Conservation (phyloP, 2,797 vertebrate species). For the Cyprinodon diabolis region DNA sequence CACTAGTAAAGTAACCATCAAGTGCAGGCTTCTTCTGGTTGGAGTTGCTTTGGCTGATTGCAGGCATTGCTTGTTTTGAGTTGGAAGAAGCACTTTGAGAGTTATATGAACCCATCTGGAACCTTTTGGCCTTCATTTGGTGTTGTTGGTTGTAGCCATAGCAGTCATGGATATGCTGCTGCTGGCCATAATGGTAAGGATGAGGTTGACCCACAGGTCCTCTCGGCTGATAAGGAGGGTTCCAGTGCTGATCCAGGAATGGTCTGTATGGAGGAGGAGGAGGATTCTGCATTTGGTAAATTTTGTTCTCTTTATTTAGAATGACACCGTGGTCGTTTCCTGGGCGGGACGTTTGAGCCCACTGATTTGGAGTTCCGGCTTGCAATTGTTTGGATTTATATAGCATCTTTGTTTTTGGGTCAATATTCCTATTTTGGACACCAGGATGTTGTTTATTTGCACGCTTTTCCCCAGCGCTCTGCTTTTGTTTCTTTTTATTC, state of each 20-base stretch:
- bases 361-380: not conserved
- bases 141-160: not conserved
- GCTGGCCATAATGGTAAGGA: not conserved
- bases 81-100: not conserved
- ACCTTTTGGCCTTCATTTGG: not conserved
- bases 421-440: rapidly evolving
- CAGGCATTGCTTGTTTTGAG: not conserved
- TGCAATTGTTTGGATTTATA: not conserved
- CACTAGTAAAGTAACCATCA: constrained; percentile 37
- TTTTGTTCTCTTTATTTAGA: constrained; percentile 64
- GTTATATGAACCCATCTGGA: not conserved
- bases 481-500: constrained; percentile 39
- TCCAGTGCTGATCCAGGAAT: constrained; percentile 20
- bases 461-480: constrained; percentile 2
- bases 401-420: not conserved
- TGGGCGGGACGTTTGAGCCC: constrained; percentile 59
- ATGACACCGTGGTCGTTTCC: constrained; percentile 14
- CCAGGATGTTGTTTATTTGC: not conserved
- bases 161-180: not conserved
- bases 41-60: not conserved
- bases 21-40: not conserved
- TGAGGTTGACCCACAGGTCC: not conserved
- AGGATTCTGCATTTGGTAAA: constrained; percentile 3
- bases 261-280: not conserved
- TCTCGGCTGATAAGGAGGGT: not conserved